phyloP scores from a whole-genome alignment of 2,888 invertebrate genomes.

The Stegophylla sp. region DNA sequence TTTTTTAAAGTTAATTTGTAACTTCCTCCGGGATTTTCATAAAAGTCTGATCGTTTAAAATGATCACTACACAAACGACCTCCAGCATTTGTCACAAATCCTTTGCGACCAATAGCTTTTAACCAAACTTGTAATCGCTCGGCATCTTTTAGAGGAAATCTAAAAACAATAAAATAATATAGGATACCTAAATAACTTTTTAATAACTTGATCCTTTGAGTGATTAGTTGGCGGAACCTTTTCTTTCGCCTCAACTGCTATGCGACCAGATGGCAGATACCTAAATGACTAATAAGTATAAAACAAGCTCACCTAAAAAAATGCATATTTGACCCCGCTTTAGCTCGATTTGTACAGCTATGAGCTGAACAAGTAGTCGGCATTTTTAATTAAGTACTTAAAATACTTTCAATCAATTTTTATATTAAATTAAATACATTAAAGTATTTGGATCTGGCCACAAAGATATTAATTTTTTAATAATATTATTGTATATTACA shows the following conservation, averaged over 20 bases:
- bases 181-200: neutral
- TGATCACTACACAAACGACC: neutral
- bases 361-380: neutral
- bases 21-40: conserved; percentile 3
- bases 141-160: neutral
- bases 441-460: no score
- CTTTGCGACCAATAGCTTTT: neutral
- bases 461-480: no score
- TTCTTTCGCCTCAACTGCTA: no score
- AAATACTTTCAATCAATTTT: no score
- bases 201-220: no score
- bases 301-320: neutral
- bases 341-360: neutral
- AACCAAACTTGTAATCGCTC: neutral
- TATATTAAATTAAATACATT: no score
- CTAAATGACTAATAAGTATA: no score
- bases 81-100: neutral
- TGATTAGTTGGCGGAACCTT: no score
- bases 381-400: no score
- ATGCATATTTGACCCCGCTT: neutral
- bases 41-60: conserved; percentile 1
- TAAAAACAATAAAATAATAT: neutral
- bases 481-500: no score
- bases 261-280: no score
- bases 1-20: conserved; percentile 15